A percentile compares a stretch with the other conserved stretches of the same genome.
Conservation (phyloP, 2,113 vertebrate genomes). For the Oncorhynchus keta region DNA sequence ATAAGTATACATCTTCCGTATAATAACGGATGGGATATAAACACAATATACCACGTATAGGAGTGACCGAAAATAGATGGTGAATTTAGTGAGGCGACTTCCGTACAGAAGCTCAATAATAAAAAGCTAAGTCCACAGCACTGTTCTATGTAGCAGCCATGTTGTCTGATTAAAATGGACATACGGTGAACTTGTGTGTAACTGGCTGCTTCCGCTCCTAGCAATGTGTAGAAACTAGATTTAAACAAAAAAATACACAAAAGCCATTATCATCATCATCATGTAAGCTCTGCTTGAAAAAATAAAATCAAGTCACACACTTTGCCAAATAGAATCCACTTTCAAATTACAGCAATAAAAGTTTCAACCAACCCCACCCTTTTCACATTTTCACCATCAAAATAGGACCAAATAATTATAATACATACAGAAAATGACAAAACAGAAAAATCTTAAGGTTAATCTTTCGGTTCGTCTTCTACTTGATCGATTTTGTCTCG, state of each 20-base stretch:
- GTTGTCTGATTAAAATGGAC: background rate
- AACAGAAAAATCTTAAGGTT: background rate
- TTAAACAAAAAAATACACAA: background rate
- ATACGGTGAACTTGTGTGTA: slow-evolving; percentile 15
- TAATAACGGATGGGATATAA: background rate
- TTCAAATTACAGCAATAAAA: slow-evolving; percentile 25
- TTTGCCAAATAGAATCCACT: slow-evolving; percentile 22
- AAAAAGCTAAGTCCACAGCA: slow-evolving; percentile 61
- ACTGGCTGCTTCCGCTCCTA: slow-evolving; percentile 15
- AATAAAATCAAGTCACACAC: slow-evolving; percentile 21
- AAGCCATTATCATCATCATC: slow-evolving; percentile 1
- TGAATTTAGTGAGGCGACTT: background rate
- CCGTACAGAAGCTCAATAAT: slow-evolving; percentile 36
- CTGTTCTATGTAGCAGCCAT: background rate
- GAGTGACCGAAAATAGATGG: background rate
- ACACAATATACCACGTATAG: background rate
- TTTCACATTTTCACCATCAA: background rate
- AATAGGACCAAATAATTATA: background rate
- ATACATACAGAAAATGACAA: background rate
- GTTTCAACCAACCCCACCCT: background rate
- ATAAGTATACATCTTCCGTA: slow-evolving; percentile 6
- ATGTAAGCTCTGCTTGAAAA: slow-evolving; percentile 54
- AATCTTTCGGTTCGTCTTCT: too few species aligned
- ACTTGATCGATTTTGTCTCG: slow-evolving; percentile 12
- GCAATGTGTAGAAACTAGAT: slow-evolving; percentile 24